A percentile compares a stretch with the other conserved stretches of the same genome.
phyloP scores from a whole-genome alignment of 2,888 invertebrate species.

The Xanthia icteritia region DNA sequence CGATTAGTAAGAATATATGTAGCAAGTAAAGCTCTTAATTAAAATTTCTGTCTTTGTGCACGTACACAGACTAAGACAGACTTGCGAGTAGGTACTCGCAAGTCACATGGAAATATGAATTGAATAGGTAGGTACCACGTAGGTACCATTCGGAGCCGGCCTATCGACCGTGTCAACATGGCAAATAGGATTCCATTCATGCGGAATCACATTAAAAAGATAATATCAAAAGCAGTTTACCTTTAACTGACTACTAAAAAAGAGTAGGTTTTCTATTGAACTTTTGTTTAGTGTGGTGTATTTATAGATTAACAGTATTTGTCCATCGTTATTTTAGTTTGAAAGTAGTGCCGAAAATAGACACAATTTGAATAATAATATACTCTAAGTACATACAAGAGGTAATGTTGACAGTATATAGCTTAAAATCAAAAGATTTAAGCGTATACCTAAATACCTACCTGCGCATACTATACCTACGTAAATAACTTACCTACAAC shows the following conservation, averaged over 20 bases:
- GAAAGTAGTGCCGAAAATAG: neutral
- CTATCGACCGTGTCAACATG: conserved; percentile 25
- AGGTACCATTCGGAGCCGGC: neutral
- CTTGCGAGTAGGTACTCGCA: neutral
- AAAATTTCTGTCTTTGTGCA: neutral
- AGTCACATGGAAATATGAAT: conserved; percentile 14
- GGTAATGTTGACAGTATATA: no score
- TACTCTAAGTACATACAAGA: neutral
- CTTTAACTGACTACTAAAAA: neutral
- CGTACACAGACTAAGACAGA: neutral
- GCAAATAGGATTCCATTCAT: conserved; percentile 36
- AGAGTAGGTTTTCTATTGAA: neutral
- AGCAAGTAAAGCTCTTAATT: neutral
- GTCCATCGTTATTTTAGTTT: neutral
- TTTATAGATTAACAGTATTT: neutral
- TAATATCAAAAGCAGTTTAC: conserved; percentile 13
- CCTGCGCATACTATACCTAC: neutral
- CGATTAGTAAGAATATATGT: neutral
- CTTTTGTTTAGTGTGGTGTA: conserved; percentile 1
- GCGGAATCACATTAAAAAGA: conserved; percentile 28
- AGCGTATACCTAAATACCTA: neutral
- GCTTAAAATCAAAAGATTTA: neutral
- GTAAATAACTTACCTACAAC: neutral
- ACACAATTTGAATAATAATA: neutral
- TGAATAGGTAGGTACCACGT: neutral